A percentile compares a stretch with the other conserved stretches of the same genome.
Conservation (phyloP, 2,113 vertebrate genomes). For the Dicaeum eximium region DNA sequence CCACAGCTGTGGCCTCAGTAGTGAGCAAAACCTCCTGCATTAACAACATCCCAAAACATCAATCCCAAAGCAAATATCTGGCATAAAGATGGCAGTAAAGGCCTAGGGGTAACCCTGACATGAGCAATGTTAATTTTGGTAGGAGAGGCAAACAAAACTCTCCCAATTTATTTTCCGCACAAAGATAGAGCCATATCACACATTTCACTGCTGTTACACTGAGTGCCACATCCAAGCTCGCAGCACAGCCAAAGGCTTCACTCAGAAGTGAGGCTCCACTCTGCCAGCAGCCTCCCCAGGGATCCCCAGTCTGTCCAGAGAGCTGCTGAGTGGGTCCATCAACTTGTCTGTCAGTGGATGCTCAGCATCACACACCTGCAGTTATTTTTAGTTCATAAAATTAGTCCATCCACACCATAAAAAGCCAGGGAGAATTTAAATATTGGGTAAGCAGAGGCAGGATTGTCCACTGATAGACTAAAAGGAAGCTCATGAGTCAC, state of each 20-base stretch:
- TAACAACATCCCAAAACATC: neutral
- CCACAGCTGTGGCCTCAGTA: neutral
- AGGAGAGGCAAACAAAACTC: neutral
- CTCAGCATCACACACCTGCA: neutral
- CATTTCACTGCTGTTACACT: neutral
- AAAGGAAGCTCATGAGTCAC: slow-evolving; percentile 25
- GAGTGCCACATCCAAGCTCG: neutral
- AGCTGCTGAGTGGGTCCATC: neutral
- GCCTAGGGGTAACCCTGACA: neutral
- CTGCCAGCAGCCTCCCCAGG: neutral
- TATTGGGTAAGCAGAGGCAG: neutral
- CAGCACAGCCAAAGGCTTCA: neutral
- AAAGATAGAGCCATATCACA: neutral
- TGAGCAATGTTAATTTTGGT: neutral
- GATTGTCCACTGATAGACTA: neutral
- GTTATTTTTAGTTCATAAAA: neutral
- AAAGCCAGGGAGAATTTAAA: neutral
- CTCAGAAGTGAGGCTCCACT: neutral
- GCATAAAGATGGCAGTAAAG: neutral
- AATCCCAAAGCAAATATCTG: neutral
- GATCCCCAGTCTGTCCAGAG: neutral
- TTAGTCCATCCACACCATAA: neutral
- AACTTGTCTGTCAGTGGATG: neutral
- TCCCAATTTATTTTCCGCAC: neutral
- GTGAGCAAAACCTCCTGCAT: neutral